A percentile compares a stretch with the other conserved stretches of the same genome.
Evolutionary conservation across 1,140 invertebrate species (phyloP).

Genomic region (Drosophila cardini): DNA sequence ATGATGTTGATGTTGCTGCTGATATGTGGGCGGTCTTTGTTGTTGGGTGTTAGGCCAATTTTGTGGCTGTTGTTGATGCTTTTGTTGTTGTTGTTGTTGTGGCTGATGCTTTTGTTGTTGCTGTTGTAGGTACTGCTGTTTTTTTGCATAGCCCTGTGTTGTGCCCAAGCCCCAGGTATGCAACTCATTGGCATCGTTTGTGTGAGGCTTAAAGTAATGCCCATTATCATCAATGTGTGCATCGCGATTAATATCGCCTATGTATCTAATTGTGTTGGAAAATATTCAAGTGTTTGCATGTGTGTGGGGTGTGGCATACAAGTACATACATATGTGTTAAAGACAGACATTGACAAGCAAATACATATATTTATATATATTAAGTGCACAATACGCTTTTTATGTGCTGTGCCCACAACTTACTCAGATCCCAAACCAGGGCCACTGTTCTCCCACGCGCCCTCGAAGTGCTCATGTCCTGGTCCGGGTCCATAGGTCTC

Average conservation of each 20-base stretch:
- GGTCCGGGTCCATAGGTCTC: constrained; percentile 81
- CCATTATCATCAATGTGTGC: constrained; percentile 85
- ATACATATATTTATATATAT: background rate
- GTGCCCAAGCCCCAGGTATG: constrained; percentile 86
- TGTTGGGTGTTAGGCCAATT: constrained; percentile 44
- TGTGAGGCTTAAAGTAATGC: constrained; percentile 85
- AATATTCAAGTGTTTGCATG: constrained; percentile 32
- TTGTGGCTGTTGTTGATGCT: constrained; percentile 66
- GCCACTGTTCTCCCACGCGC: constrained; percentile 86
- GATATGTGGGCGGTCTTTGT: constrained; percentile 43
- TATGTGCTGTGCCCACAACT: constrained; percentile 70
- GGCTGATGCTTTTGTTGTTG: constrained; percentile 62
- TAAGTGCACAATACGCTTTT: constrained; percentile 10
- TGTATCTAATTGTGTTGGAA: constrained; percentile 84
- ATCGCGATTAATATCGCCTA: constrained; percentile 86
- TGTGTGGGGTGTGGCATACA: constrained; percentile 44
- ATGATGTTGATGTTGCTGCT: constrained; percentile 54
- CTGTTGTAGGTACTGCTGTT: constrained; percentile 29
- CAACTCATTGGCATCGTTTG: constrained; percentile 86
- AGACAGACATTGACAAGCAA: constrained; percentile 61
- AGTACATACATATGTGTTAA: constrained; percentile 42
- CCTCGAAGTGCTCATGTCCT: constrained; percentile 78
- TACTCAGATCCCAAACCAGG: constrained; percentile 87
- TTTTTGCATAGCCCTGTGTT: constrained; percentile 51
- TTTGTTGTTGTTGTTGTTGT: constrained; percentile 47